Evolutionary conservation across 1,140 invertebrate species (phyloP).

Genomic region (Cotesia chilonis): DNA sequence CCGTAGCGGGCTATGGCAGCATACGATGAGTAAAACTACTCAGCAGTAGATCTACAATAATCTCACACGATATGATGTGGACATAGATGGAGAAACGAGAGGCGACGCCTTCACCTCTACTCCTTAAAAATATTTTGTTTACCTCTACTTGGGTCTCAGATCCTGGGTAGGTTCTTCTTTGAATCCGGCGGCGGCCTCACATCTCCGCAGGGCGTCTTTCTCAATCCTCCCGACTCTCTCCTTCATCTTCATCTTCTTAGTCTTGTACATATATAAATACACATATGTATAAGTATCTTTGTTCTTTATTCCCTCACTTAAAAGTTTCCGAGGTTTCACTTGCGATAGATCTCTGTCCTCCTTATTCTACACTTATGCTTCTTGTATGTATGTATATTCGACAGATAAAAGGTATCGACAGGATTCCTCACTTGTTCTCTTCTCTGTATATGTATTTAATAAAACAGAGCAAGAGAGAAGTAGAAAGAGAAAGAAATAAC

Average conservation of each 20-base stretch:
- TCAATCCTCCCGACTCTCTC: conserved; percentile 48
- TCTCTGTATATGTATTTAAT: no score
- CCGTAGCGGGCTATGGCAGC: no score
- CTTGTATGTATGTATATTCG: no score
- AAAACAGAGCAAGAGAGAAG: no score
- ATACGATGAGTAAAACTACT: background rate
- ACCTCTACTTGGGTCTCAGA: conserved; percentile 52
- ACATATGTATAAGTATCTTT: no score
- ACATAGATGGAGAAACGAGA: conserved; percentile 1
- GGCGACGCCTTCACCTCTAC: conserved; percentile 14
- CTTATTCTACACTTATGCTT: background rate
- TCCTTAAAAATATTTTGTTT: conserved; percentile 62
- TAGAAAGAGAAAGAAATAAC: background rate
- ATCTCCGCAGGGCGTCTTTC: conserved; percentile 50
- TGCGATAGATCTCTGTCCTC: background rate
- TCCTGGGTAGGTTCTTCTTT: conserved; percentile 50
- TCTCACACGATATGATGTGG: background rate
- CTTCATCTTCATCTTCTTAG: conserved; percentile 18
- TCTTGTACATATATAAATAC: conserved; percentile 9
- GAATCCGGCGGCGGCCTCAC: conserved; percentile 52
- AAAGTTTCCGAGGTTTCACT: background rate
- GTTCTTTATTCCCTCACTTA: no score
- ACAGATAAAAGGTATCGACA: background rate
- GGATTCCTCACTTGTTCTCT: no score
- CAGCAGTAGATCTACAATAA: no score